Base-by-base conservation (phyloP, 2,888 invertebrate genomes). In the Microctonus brassicae region DNA sequence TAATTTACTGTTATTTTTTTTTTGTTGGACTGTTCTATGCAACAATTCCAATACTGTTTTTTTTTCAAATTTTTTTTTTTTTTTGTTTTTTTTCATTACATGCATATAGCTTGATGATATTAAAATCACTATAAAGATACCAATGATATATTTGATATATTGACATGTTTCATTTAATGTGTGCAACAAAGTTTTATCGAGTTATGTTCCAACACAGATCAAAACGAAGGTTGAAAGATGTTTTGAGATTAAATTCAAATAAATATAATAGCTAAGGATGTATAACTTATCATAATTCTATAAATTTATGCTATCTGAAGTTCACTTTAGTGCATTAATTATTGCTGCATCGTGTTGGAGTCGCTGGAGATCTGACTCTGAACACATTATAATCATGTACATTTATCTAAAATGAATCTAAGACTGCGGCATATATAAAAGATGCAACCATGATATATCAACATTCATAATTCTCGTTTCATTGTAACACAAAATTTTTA, bases 381-480 rank as follows among this genome's bases (percentile, higher is more conserved):
- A 24, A 29, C 17, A 39, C 24, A 20, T 36, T 24, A 24, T 55
- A 55, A n/a, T n/a, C n/a, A n/a, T n/a, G 24, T 24, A 55, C 11
- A 24, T 24, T 13, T 26, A 42, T 42, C 67, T 26, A 20, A 26
- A 39, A 42, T 57, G 13, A 1, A 67, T 67, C 58, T 42, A 67
- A 58, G 67, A 47, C 33, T 39, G 57, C 9, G 39, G 57, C 17
- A 34, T n/a, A 17, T 13, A 55, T 55, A 4, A 58, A 42, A 67
- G 67, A 67, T 67, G 67, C 26, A 47, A 58, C 47, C 58, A 11
- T 65, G 67, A 67, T 67, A 67, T 13, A 22, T 34, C 11, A 2
- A 36, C 57, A 67, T 67, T 67, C 58, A 67, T 65, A 34, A 33
- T 34, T 42, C 42, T 36, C 42, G 22, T 39, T 36, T 55, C n/a